phyloP scores from a whole-genome alignment of 2,797 vertebrate genomes.

The Pteropus rufus region DNA sequence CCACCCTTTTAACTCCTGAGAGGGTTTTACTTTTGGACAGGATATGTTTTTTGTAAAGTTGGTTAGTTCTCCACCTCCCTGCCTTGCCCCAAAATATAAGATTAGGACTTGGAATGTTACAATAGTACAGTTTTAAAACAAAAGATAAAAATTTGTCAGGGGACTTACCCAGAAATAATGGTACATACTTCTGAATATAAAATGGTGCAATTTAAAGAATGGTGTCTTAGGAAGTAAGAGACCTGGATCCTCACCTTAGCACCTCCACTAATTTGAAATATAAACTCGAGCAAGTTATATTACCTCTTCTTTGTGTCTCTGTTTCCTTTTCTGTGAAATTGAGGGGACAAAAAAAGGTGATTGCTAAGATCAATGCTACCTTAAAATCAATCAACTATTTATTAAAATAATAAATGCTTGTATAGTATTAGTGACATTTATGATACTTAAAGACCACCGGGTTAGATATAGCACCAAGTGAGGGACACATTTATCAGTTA shows the following conservation, averaged over 20 bases:
- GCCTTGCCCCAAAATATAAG: background rate
- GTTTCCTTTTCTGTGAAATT: conserved; percentile 11
- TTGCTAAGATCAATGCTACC: background rate
- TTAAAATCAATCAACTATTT: background rate
- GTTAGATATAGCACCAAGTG: background rate
- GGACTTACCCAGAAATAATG: background rate
- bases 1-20: conserved; percentile 8
- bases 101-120: background rate
- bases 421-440: background rate
- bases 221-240: background rate
- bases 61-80: background rate
- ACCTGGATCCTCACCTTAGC: background rate
- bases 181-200: conserved; percentile 4
- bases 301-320: background rate
- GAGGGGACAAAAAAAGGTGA: background rate
- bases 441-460: background rate
- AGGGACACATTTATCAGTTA: background rate
- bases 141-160: background rate
- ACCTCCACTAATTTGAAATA: background rate
- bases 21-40: conserved; percentile 31
- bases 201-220: conserved; percentile 13
- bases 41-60: conserved; percentile 15
- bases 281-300: background rate
- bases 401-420: background rate
- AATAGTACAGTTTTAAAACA: conserved; percentile 1